phyloP scores from a whole-genome alignment of 2,797 vertebrate genomes.

The Alosa sapidissima region DNA sequence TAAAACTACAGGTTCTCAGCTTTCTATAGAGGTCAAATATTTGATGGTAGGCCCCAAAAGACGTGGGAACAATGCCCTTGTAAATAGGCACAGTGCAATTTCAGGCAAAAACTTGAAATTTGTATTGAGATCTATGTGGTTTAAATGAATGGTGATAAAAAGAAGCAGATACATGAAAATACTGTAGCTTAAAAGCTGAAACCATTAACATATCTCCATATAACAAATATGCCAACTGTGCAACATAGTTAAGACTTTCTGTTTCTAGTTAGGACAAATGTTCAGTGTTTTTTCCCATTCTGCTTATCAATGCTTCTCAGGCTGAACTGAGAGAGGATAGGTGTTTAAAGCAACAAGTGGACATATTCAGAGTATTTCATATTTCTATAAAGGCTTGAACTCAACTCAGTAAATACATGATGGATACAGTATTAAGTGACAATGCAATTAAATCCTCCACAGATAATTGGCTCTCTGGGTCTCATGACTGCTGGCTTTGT shows the following conservation, averaged over 20 bases:
- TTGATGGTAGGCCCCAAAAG: too few relatives aligned
- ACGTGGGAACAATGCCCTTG: too few relatives aligned
- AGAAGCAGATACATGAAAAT: too few relatives aligned
- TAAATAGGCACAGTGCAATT: too few relatives aligned
- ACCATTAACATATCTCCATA: not conserved
- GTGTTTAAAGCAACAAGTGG: not conserved
- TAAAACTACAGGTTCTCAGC: too few relatives aligned
- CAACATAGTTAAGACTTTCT: not conserved
- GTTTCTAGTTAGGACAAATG: not conserved
- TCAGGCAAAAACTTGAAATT: too few relatives aligned
- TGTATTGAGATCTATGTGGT: too few relatives aligned
- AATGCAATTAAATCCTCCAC: slow-evolving; percentile 19
- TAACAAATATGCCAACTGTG: too few relatives aligned
- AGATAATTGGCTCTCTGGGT: slow-evolving; percentile 15
- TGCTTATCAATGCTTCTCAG: not conserved
- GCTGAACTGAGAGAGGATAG: not conserved
- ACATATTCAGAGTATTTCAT: not conserved
- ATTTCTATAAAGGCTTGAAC: slow-evolving; percentile 29
- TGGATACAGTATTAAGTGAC: slow-evolving; percentile 20
- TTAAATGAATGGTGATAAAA: too few relatives aligned
- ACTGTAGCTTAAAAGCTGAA: not conserved
- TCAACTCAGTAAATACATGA: slow-evolving; percentile 31
- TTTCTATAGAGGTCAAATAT: too few relatives aligned
- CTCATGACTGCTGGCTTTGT: not conserved
- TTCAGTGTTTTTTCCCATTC: not conserved